Conservation (phyloP, 1,140 invertebrate genomes). For the Drosophila rhopaloa region DNA sequence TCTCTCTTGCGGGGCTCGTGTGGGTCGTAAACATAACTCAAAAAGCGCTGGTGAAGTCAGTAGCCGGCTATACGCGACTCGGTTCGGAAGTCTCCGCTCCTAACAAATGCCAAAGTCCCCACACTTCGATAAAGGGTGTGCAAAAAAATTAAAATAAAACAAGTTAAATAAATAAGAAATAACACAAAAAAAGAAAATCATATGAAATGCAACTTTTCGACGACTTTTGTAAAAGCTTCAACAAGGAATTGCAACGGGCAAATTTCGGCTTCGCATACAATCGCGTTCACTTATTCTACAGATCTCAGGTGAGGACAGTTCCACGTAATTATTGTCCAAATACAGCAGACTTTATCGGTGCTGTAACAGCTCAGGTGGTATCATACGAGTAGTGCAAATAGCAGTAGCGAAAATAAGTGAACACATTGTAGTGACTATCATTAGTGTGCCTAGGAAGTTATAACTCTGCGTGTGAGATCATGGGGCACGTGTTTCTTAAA, state of each 20-base stretch:
- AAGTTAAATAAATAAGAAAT: not conserved
- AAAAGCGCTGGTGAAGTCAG: slow-evolving; percentile 37
- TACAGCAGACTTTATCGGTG: slow-evolving; percentile 18
- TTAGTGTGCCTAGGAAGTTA: slow-evolving; percentile 5
- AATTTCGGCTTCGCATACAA: slow-evolving; percentile 75
- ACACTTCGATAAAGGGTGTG: slow-evolving; percentile 9
- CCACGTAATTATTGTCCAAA: slow-evolving; percentile 6
- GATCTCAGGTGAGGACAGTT: slow-evolving; percentile 69
- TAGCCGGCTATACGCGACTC: slow-evolving; percentile 51
- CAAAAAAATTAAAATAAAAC: slow-evolving; percentile 11
- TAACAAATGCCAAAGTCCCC: slow-evolving; percentile 8
- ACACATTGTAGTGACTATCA: slow-evolving; percentile 12
- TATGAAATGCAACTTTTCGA: slow-evolving; percentile 69
- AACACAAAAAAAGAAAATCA: slow-evolving; percentile 24
- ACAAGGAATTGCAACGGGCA: slow-evolving; percentile 66
- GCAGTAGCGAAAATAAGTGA: slow-evolving; percentile 18
- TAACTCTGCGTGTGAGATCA: slow-evolving; percentile 29
- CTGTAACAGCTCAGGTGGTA: slow-evolving; percentile 19
- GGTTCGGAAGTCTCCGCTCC: slow-evolving; percentile 34
- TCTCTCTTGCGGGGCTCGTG: slow-evolving; percentile 8
- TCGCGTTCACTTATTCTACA: slow-evolving; percentile 75
- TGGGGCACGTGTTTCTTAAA: slow-evolving; percentile 21
- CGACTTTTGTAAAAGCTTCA: slow-evolving; percentile 61
- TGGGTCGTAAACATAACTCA: slow-evolving; percentile 46
- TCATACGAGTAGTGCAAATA: slow-evolving; percentile 16